Evolutionary conservation across 2,797 vertebrate genomes (phyloP).

Genomic region (Varecia variegata): DNA sequence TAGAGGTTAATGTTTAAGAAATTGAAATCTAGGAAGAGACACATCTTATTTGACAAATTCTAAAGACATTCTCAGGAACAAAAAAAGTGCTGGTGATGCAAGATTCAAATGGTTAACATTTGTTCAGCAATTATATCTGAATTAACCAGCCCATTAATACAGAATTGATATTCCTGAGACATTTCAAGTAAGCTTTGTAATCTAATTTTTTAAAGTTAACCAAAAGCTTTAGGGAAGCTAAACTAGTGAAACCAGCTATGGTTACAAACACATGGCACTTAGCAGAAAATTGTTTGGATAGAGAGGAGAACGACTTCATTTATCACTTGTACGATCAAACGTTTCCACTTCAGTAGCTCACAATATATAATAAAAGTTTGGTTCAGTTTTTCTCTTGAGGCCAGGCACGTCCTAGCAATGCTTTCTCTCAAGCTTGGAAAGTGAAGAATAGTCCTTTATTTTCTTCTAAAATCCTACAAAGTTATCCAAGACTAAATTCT

Average conservation of each 20-base stretch:
- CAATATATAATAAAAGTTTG: conserved; percentile 57
- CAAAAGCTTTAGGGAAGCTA: conserved; percentile 43
- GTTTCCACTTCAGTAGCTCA: conserved; percentile 39
- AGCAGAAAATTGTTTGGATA: conserved; percentile 35
- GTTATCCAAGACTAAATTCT: neutral
- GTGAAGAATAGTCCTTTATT: neutral
- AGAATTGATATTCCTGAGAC: neutral
- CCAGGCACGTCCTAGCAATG: neutral
- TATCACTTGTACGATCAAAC: conserved; percentile 40
- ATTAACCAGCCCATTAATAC: conserved; percentile 3
- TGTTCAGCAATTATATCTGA: conserved; percentile 16
- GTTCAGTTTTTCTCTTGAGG: neutral
- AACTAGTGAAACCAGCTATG: conserved; percentile 21
- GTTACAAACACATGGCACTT: conserved; percentile 19
- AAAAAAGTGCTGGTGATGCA: neutral
- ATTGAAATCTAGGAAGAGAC: neutral
- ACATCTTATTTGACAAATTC: neutral
- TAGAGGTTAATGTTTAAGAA: conserved; percentile 8
- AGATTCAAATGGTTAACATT: conserved; percentile 40
- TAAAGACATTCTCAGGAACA: neutral
- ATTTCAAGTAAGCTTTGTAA: conserved; percentile 11
- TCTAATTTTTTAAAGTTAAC: conserved; percentile 32
- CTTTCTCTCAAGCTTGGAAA: conserved; percentile 28
- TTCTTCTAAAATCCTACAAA: neutral
- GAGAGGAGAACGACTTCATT: conserved; percentile 19